Evolutionary conservation across 2,113 vertebrate genomes (phyloP).

Genomic region (Egretta garzetta): DNA sequence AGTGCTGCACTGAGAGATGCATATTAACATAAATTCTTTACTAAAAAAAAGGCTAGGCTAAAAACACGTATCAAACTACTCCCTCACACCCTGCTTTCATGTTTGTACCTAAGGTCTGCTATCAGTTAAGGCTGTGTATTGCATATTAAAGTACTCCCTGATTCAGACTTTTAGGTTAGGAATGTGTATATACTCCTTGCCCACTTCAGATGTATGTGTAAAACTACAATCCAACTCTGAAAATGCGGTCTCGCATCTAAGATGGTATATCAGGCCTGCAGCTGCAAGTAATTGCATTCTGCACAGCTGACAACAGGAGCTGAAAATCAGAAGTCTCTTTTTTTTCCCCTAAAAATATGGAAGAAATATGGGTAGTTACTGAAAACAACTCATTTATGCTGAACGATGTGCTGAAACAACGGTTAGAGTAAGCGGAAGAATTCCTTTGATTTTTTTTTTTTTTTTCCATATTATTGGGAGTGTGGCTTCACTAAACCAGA

Average conservation of each 20-base stretch:
- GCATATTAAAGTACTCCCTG: not conserved
- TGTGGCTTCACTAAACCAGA: not conserved
- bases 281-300: not conserved
- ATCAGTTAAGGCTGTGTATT: not conserved
- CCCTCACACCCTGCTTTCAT: not conserved
- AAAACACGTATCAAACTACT: not conserved
- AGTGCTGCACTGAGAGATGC: not conserved
- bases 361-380: not conserved
- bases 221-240: not conserved
- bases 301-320: not conserved
- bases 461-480: not conserved
- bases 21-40: not conserved
- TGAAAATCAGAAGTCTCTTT: not conserved
- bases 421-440: not conserved
- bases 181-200: not conserved
- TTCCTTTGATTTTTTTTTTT: not conserved
- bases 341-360: not conserved
- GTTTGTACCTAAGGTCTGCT: not conserved
- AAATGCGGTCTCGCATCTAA: rapidly evolving
- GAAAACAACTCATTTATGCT: not conserved
- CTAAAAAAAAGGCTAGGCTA: not conserved
- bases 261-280: not conserved
- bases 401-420: not conserved
- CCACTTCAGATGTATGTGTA: not conserved
- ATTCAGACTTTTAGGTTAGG: not conserved